phyloP scores from a whole-genome alignment of 64 coral and sea anemone genomes.

The Stichodactyla mertensii region DNA sequence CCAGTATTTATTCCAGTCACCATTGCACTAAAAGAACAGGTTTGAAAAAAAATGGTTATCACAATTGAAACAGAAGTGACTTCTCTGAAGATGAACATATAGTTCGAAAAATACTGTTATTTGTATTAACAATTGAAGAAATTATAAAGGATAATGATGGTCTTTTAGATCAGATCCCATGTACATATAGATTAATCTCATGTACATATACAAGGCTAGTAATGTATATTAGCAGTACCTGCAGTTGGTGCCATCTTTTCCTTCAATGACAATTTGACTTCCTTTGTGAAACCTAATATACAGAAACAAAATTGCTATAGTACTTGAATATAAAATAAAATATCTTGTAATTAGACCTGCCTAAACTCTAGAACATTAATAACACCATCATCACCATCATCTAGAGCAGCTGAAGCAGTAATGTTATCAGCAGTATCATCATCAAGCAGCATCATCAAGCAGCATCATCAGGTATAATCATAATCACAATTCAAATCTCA shows the following conservation, averaged over 20 bases:
- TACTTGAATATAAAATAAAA: neutral
- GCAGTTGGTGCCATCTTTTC: constrained; percentile 77
- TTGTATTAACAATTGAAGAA: neutral
- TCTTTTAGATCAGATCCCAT: no score
- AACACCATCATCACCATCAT: no score
- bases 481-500: no score
- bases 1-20: constrained; percentile 98
- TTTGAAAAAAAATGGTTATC: neutral
- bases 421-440: no score
- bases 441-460: no score
- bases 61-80: neutral
- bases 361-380: no score
- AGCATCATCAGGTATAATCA: no score
- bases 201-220: neutral
- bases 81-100: no score
- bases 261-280: constrained; percentile 78
- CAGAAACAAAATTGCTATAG: neutral
- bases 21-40: constrained; percentile 54
- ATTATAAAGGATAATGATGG: neutral
- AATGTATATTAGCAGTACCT: constrained; percentile 35
- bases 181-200: no score
- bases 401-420: no score
- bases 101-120: no score
- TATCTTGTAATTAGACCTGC: neutral
- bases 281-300: constrained; percentile 78